These are phyloP conservation scores for Drosophila neocordata DNA, from an alignment of 1,140 invertebrate species.

Conservation along the genomic window DNA sequence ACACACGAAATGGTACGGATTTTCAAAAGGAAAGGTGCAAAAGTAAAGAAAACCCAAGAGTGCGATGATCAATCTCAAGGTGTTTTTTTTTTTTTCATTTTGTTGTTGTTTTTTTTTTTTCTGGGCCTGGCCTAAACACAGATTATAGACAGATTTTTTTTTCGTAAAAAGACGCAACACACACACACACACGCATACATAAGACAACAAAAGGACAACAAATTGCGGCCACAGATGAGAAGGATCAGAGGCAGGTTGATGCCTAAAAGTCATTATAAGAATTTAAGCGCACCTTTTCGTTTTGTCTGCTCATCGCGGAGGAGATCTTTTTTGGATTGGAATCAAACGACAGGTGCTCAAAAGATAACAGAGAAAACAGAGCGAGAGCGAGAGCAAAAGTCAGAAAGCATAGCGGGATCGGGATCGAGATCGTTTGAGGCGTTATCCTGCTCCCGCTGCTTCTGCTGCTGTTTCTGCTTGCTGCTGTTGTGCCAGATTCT, in stretches of 20 bases:
- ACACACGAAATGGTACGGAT: slow-evolving; percentile 70
- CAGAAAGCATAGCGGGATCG: slow-evolving; percentile 59
- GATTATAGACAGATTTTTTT: slow-evolving; percentile 77
- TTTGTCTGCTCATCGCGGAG: slow-evolving; percentile 55
- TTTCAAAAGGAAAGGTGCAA: slow-evolving; percentile 69
- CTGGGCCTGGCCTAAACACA: slow-evolving; percentile 65
- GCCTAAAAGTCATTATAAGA: slow-evolving; percentile 73
- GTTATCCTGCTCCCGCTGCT: slow-evolving; percentile 45
- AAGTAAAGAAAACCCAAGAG: slow-evolving; percentile 53
- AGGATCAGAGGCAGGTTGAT: slow-evolving; percentile 41
- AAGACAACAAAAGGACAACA: slow-evolving; percentile 41
- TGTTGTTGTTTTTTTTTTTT: slow-evolving; percentile 18
- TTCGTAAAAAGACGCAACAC: slow-evolving; percentile 51
- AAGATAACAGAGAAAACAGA: slow-evolving; percentile 49
- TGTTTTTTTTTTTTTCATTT: slow-evolving; percentile 61
- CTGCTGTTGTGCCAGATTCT: slow-evolving; percentile 77
- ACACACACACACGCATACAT: slow-evolving; percentile 23
- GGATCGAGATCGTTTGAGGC: slow-evolving; percentile 36
- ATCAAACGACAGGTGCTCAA: slow-evolving; percentile 70
- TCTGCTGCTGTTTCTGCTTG: slow-evolving; percentile 36
- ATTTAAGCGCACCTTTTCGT: slow-evolving; percentile 81
- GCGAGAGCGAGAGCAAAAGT: slow-evolving; percentile 19
- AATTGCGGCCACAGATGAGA: slow-evolving; percentile 39
- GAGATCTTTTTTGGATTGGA: slow-evolving; percentile 17
- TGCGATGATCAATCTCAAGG: slow-evolving; percentile 59